Conservation (phyloP, 2,113 vertebrate genomes). For the Casuarius casuarius region DNA sequence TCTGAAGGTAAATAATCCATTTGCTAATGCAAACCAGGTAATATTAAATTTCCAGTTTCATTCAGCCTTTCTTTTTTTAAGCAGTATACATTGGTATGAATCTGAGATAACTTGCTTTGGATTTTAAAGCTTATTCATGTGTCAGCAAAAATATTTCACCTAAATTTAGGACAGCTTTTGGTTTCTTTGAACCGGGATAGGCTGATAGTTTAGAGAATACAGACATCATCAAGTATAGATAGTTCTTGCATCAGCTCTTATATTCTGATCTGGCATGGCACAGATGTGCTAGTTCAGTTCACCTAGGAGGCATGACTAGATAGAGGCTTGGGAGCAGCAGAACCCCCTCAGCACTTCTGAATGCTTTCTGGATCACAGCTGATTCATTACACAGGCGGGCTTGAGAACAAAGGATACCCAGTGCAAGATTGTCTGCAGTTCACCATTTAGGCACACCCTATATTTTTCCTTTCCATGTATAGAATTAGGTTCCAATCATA, state of each 20-base stretch:
- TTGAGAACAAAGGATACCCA: conserved; percentile 20
- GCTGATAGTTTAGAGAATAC: neutral
- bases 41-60: neutral
- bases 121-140: neutral
- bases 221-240: neutral
- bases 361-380: conserved; percentile 1
- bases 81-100: neutral
- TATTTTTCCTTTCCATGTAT: neutral
- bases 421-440: neutral
- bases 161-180: neutral
- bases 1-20: neutral
- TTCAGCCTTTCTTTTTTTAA: neutral
- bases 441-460: neutral
- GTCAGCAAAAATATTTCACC: neutral
- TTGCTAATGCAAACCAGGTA: neutral
- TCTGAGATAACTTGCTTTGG: neutral
- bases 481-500: neutral
- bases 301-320: neutral
- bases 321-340: neutral
- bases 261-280: neutral
- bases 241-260: neutral
- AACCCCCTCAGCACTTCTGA: neutral
- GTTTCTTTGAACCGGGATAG: neutral
- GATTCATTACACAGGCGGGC: neutral
- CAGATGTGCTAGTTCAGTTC: neutral